Conservation (phyloP, 2,888 invertebrate genomes). For the Thereva nobilitata region DNA sequence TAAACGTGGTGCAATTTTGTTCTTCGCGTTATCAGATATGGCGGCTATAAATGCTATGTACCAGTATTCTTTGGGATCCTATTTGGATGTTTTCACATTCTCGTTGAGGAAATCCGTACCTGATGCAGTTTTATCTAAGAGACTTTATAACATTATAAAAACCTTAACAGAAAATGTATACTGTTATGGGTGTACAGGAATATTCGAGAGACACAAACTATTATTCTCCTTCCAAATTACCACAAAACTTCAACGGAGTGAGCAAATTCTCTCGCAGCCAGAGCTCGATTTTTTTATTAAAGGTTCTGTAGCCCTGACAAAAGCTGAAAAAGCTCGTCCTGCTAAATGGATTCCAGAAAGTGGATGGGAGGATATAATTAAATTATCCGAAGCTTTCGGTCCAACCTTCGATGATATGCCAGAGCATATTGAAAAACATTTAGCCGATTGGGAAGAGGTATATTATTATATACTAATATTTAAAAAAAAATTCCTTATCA, state of each 20-base stretch:
- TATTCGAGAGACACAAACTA: conserved; percentile 89
- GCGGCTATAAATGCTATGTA: conserved; percentile 88
- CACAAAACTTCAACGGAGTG: conserved; percentile 76
- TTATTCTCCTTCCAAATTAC: conserved; percentile 91
- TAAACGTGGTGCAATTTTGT: conserved; percentile 83
- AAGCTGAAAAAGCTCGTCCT: conserved; percentile 68
- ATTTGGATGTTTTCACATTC: conserved; percentile 80
- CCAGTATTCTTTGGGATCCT: conserved; percentile 85
- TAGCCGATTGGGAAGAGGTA: conserved; percentile 71
- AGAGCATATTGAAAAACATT: conserved; percentile 63
- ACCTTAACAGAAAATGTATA: conserved; percentile 87
- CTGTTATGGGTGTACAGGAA: conserved; percentile 89
- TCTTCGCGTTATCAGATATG: conserved; percentile 90
- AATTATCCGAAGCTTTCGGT: conserved; percentile 71
- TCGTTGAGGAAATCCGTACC: conserved; percentile 82
- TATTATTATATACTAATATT: conserved; percentile 37
- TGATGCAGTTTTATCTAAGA: conserved; percentile 73
- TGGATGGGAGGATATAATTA: conserved; percentile 84
- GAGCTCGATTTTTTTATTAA: conserved; percentile 92
- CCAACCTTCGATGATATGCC: conserved; percentile 68
- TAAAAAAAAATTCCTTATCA: conserved; percentile 38
- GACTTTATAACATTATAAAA: conserved; percentile 80
- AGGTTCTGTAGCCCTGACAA: conserved; percentile 78
- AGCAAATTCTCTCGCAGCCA: conserved; percentile 65
- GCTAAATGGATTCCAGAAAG: conserved; percentile 72